These are phyloP conservation scores for Myotis myotis DNA, from an alignment of 2,797 vertebrate species.

Conservation along the genomic window DNA sequence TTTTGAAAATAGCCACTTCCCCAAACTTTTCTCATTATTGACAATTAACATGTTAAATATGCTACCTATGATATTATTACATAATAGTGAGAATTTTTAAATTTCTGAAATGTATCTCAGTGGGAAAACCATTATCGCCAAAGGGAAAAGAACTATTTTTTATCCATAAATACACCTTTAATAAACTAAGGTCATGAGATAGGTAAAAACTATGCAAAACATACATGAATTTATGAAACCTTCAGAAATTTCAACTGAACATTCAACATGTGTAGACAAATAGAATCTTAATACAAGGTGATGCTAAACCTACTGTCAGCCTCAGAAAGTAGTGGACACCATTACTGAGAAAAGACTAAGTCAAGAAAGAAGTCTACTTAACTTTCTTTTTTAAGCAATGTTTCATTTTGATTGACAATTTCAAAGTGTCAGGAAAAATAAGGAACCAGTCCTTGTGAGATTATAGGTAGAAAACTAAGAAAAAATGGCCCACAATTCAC, in stretches of 20 bases:
- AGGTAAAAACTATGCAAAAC: background rate
- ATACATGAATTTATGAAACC: background rate
- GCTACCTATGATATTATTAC: background rate
- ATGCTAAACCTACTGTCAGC: background rate
- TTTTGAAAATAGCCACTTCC: background rate
- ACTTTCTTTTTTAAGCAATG: background rate
- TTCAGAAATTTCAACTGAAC: slow-evolving; percentile 12
- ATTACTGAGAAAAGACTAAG: background rate
- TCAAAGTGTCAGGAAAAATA: slow-evolving; percentile 46
- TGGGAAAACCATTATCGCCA: background rate
- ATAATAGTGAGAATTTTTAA: background rate
- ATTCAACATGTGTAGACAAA: background rate
- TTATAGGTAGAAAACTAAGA: background rate
- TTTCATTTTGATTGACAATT: slow-evolving; percentile 44
- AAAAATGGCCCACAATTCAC: slow-evolving; percentile 16
- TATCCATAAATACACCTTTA: background rate
- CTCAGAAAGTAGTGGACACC: slow-evolving; percentile 31
- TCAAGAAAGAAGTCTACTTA: background rate
- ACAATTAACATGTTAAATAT: background rate
- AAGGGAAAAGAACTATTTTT: background rate
- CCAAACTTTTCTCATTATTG: slow-evolving; percentile 1
- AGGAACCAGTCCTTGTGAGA: background rate
- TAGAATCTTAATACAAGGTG: background rate
- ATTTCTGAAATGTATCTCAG: slow-evolving; percentile 24
- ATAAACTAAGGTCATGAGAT: background rate